These are phyloP conservation scores for Hypocryptadius cinnamomeus DNA, from an alignment of 2,113 vertebrate genomes.

Conservation along the genomic window DNA sequence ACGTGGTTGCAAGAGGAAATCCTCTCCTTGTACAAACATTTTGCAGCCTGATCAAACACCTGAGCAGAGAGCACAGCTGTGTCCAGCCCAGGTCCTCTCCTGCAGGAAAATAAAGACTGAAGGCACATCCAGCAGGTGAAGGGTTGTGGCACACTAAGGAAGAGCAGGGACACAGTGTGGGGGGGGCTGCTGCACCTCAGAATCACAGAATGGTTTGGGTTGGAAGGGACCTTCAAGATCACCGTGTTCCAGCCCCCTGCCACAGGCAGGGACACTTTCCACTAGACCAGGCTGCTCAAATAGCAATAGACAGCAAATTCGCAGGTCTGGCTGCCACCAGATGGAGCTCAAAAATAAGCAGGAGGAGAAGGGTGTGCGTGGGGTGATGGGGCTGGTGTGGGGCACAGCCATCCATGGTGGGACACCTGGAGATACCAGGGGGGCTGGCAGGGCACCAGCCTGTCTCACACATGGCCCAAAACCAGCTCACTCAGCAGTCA, in stretches of 20 bases:
- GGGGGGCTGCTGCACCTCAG: no score
- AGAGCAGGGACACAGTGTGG: accelerated
- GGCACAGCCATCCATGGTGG: neutral
- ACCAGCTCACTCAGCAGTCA: neutral
- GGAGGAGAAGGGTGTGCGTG: neutral
- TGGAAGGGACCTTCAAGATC: neutral
- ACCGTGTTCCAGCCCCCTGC: neutral
- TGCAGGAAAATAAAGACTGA: accelerated
- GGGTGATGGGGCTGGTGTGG: neutral
- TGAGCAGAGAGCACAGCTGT: accelerated
- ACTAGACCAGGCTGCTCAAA: neutral
- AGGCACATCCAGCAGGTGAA: neutral
- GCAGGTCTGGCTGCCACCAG: neutral
- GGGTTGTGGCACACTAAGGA: neutral
- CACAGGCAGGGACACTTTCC: neutral
- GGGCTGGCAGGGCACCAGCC: neutral
- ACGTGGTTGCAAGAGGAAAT: accelerated
- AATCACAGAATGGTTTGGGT: neutral
- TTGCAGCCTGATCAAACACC: neutral
- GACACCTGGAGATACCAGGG: neutral
- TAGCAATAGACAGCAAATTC: neutral
- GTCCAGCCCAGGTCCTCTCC: neutral
- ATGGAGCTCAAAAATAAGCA: constrained; percentile 5
- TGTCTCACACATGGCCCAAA: no score
- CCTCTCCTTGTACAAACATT: neutral